Conservation (phyloP, 1,140 invertebrate genomes). For the Zaprionus nigranus region DNA sequence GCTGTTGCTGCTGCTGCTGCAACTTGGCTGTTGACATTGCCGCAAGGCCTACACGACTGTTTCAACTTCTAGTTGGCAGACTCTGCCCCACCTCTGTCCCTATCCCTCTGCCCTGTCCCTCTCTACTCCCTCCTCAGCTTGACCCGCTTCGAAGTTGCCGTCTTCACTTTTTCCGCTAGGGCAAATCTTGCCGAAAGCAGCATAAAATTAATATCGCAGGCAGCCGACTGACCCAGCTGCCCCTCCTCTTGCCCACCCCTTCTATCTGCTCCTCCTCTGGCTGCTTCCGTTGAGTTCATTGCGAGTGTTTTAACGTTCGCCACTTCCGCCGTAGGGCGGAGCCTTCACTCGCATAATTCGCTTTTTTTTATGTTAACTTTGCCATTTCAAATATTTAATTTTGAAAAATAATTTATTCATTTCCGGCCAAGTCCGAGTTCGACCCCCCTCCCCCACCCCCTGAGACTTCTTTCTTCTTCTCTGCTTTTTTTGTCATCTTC, state of each 20-base stretch:
- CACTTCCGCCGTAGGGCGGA: conserved; percentile 63
- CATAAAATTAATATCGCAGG: conserved; percentile 76
- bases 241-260: no score
- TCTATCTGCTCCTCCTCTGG: conserved; percentile 12
- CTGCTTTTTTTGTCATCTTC: conserved; percentile 23
- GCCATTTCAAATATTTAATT: conserved; percentile 81
- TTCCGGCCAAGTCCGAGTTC: conserved; percentile 51
- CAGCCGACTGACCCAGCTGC: conserved; percentile 20
- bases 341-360: conserved; percentile 67
- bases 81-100: background rate
- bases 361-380: conserved; percentile 76
- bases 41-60: conserved; percentile 10
- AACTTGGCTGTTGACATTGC: conserved; percentile 51
- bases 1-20: conserved; percentile 23
- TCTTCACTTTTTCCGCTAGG: conserved; percentile 28
- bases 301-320: conserved; percentile 77
- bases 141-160: conserved; percentile 8
- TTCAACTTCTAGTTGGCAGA: conserved; percentile 3
- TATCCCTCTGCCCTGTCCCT: background rate
- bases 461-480: conserved; percentile 10
- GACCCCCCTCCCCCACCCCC: conserved; percentile 11
- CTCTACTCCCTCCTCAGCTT: background rate
- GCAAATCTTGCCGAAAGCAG: conserved; percentile 62
- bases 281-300: conserved; percentile 75
- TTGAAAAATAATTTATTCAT: conserved; percentile 80